Conservation (phyloP, 2,797 vertebrate genomes). For the Jordanella pulchra region DNA sequence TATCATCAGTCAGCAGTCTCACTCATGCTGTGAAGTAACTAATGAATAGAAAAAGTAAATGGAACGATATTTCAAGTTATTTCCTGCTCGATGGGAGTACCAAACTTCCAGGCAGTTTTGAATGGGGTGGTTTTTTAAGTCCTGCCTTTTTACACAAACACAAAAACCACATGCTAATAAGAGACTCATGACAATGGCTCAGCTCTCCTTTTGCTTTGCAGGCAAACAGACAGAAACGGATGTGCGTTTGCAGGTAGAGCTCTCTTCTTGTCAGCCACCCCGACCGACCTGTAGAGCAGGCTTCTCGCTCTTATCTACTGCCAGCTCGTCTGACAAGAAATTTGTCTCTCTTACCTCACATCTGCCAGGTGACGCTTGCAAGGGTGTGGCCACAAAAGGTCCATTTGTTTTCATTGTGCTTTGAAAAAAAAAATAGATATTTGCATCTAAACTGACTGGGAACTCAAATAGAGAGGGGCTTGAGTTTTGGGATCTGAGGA, state of each 20-base stretch:
- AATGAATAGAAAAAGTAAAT: conserved; percentile 6
- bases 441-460: conserved; percentile 51
- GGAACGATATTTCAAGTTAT: conserved; percentile 12
- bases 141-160: not conserved
- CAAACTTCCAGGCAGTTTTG: conserved; percentile 14
- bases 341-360: conserved; percentile 57
- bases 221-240: conserved; percentile 44
- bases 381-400: conserved; percentile 36
- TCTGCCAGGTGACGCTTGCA: conserved; percentile 46
- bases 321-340: conserved; percentile 71
- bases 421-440: conserved; percentile 11
- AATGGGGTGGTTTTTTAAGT: conserved; percentile 22
- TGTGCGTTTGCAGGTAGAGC: conserved; percentile 47
- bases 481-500: not conserved
- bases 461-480: not conserved
- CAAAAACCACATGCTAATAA: conserved; percentile 3
- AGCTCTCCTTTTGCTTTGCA: conserved; percentile 15
- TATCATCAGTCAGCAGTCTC: conserved; percentile 12
- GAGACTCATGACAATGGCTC: conserved; percentile 15
- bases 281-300: conserved; percentile 66
- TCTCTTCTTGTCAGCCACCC: conserved; percentile 39
- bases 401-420: conserved; percentile 25
- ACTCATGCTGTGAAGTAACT: conserved; percentile 12
- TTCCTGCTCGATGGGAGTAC: conserved; percentile 3
- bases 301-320: conserved; percentile 54